Evolutionary conservation across 2,113 vertebrate genomes (phyloP).

Genomic region (Prunella himalayana): DNA sequence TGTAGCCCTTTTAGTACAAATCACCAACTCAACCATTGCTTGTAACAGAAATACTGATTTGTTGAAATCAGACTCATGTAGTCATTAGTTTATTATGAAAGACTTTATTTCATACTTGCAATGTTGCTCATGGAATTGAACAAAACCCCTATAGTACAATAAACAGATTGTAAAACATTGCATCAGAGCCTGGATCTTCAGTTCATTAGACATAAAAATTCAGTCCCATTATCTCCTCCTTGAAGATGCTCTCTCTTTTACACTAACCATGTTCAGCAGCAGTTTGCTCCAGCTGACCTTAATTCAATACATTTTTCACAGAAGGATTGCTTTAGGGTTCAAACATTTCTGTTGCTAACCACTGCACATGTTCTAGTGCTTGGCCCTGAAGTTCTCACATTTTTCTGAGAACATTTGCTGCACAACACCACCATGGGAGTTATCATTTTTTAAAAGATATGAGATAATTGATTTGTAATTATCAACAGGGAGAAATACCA

Average conservation of each 20-base stretch:
- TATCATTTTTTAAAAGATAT: conserved; percentile 45
- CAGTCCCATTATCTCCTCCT: conserved; percentile 2
- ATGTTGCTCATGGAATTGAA: not conserved
- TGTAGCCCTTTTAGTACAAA: not conserved
- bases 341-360: conserved; percentile 35
- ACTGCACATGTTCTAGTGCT: not conserved
- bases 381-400: not conserved
- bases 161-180: not conserved
- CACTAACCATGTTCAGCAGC: conserved; percentile 28
- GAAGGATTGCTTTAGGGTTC: conserved; percentile 43
- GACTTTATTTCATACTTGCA: not conserved
- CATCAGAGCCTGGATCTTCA: not conserved
- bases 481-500: conserved; percentile 48
- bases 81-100: not conserved
- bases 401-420: conserved; percentile 10
- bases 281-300: conserved; percentile 56
- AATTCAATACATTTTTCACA: conserved; percentile 56
- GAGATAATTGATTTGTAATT: conserved; percentile 74
- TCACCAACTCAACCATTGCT: not conserved
- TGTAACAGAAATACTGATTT: not conserved
- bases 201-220: conserved; percentile 37
- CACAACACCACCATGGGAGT: not conserved
- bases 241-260: conserved; percentile 15
- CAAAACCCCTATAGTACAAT: not conserved
- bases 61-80: not conserved